Base-by-base conservation (phyloP, 2,113 vertebrate genomes). In the Limanda limanda region DNA sequence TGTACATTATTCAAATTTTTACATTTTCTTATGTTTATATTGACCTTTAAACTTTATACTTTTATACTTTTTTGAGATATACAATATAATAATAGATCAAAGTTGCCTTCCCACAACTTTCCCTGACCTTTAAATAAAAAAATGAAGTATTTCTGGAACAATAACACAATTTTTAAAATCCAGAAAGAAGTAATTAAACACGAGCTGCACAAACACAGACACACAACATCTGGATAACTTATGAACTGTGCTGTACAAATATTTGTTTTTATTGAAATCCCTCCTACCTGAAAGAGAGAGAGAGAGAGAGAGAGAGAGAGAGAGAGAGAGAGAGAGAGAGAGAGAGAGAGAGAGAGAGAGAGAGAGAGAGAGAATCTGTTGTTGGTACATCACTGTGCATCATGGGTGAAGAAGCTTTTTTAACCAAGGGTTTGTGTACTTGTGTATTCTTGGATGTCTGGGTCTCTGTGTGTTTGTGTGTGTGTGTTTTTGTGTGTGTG, bases 361-460 rank as follows among this genome's bases (percentile, higher is more conserved):
- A 31, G 31, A 31, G 31, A 7, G 31, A 31, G 31, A 7, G 31
- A 31, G 31, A 31, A 6, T 1, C 31, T 31, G 31, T 31, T 64
- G 48, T 17, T 13, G 35, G 12, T 17, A 2, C 18, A 61, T 51
- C 27, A 24, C 11, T 5, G 37, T 35, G 14, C 8, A 24, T 21
- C 14, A 14, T 74, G 23, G 31, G 37, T 67, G 21, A 25, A 4
- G 5, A 56, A 20, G 40, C 37, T 21, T 27, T 55, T 18, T 56
- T 27, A 51, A 24, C 58, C 9, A n/a, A 23, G 27, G 27, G 27
- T 59, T 65, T 42, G 64, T 82, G 57, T 56, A 13, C 5, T 70
- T 37, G 35, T 10, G 35, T 37, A 60, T 67, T 45, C n/a, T 47
- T 58, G 37, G 24, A 15, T 42, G 64, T 63, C 21, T 51, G 31